phyloP scores from a whole-genome alignment of 2,797 vertebrate species.

The Microctenopoma steveboyesi region DNA sequence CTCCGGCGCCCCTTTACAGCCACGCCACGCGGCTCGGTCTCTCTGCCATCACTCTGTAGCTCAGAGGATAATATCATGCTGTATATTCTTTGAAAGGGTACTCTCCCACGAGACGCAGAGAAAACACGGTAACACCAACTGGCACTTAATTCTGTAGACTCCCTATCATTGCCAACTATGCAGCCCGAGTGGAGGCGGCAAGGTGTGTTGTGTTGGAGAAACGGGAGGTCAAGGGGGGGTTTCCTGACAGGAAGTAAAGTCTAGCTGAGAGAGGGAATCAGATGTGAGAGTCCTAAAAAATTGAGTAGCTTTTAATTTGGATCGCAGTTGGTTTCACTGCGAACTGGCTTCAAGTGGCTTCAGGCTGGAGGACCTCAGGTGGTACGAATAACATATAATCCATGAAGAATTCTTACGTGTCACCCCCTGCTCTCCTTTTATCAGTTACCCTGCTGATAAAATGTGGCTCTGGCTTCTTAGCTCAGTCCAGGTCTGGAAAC shows the following conservation, averaged over 20 bases:
- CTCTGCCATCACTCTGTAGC: constrained; percentile 52
- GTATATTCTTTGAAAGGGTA: constrained; percentile 89
- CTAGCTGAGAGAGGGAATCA: constrained; percentile 86
- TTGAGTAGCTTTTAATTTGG: constrained; percentile 91
- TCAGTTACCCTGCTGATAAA: constrained; percentile 59
- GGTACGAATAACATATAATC: constrained; percentile 55
- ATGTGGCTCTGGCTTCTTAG: constrained; percentile 31
- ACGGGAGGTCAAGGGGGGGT: constrained; percentile 67
- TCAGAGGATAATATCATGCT: constrained; percentile 86
- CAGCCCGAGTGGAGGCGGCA: constrained; percentile 78
- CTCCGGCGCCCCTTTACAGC: constrained; percentile 61
- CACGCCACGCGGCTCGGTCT: constrained; percentile 62
- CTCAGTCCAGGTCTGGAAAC: constrained; percentile 36
- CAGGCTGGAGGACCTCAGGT: constrained; percentile 38
- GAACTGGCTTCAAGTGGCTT: constrained; percentile 62
- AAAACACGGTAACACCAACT: constrained; percentile 98
- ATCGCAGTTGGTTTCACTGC: constrained; percentile 83
- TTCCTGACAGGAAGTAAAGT: constrained; percentile 96
- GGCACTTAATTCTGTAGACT: constrained; percentile 94
- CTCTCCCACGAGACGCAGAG: constrained; percentile 90
- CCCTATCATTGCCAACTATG: constrained; percentile 91
- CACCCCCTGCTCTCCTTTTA: constrained; percentile 38
- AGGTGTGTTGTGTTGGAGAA: constrained; percentile 54
- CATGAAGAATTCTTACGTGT: constrained; percentile 54
- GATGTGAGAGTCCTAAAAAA: constrained; percentile 83